Conservation (phyloP, 2,113 vertebrate genomes). For the Ondatra zibethicus region DNA sequence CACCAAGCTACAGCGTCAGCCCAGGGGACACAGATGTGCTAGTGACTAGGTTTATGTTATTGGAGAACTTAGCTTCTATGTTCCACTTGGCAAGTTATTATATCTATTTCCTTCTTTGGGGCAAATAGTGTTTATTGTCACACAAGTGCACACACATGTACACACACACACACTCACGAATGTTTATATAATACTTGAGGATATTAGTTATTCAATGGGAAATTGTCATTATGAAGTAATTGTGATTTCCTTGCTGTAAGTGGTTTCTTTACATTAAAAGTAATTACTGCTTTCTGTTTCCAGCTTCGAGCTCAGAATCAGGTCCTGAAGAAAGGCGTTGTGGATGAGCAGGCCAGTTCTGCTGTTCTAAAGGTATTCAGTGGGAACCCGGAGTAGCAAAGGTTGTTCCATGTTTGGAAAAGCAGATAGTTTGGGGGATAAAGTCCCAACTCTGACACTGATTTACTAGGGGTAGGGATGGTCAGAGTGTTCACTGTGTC, state of each 20-base stretch:
- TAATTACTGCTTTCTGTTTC: conserved; percentile 76
- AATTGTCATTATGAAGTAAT: conserved; percentile 26
- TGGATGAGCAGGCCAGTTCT: conserved; percentile 97
- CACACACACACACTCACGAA: too few relatives aligned
- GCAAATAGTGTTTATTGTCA: neutral
- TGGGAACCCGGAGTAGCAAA: neutral
- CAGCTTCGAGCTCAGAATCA: conserved; percentile 99
- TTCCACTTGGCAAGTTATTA: neutral
- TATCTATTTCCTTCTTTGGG: neutral
- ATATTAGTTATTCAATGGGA: neutral
- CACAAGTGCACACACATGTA: neutral
- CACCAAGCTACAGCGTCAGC: neutral
- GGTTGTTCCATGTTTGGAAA: neutral
- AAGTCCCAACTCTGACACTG: conserved; percentile 55
- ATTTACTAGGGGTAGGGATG: neutral
- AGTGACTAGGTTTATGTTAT: neutral
- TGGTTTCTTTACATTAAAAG: conserved; percentile 41
- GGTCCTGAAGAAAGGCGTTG: conserved; percentile 97
- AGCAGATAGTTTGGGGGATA: neutral
- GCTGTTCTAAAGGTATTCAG: conserved; percentile 92
- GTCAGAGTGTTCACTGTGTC: neutral
- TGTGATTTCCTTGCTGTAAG: conserved; percentile 25
- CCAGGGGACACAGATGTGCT: neutral
- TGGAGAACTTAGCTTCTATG: neutral
- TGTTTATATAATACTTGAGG: neutral